A percentile compares a stretch with the other conserved stretches of the same genome.
Conservation (phyloP, 1,140 invertebrate genomes). For the Brachionus angularis region DNA sequence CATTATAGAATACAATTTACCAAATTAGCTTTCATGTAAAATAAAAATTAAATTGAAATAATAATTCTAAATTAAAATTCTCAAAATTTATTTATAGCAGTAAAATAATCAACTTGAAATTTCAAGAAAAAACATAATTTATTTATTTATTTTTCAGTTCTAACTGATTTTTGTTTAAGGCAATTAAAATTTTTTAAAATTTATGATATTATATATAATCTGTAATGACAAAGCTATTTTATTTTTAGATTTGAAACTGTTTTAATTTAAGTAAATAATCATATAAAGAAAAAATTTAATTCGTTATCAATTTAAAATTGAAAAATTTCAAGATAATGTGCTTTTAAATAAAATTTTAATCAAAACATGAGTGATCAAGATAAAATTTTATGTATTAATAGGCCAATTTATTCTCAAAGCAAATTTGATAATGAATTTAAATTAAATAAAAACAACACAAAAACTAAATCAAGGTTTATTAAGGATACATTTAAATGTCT, state of each 20-base stretch:
- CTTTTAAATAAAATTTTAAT: constrained; percentile 7
- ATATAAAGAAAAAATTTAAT: no score
- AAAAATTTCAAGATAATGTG: background rate
- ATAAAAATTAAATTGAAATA: background rate
- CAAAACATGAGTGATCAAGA: background rate
- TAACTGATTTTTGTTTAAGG: no score
- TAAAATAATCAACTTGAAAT: no score
- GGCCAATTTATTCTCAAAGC: background rate
- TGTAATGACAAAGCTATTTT: no score
- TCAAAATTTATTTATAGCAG: no score
- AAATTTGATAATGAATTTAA: background rate
- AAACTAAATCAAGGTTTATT: background rate
- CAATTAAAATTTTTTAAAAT: no score
- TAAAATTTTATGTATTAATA: background rate
- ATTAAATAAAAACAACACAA: background rate
- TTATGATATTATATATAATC: no score
- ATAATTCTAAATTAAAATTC: background rate
- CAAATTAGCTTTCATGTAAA: background rate
- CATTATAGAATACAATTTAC: background rate
- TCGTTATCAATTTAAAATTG: no score
- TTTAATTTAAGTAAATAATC: no score
- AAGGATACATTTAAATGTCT: background rate
- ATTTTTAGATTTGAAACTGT: no score
- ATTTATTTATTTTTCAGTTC: no score
- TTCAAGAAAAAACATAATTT: no score